These are phyloP conservation scores for Hirtodrosophila trivittata DNA, from an alignment of 2,888 invertebrate genomes.

Conservation along the genomic window DNA sequence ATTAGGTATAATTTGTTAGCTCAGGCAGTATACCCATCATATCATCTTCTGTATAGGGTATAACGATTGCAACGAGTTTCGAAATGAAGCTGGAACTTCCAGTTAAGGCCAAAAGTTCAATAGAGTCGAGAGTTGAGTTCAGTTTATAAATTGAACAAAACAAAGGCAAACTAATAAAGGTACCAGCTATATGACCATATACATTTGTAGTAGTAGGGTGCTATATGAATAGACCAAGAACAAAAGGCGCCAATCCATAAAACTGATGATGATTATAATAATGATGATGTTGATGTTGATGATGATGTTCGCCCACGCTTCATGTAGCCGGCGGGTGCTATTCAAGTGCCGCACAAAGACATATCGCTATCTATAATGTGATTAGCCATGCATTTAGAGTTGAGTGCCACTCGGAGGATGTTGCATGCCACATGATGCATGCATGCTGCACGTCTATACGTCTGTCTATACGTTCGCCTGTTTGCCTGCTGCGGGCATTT, in stretches of 20 bases:
- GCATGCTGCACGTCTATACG: slow-evolving; percentile 3
- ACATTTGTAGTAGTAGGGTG: too few relatives aligned
- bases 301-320: slow-evolving; percentile 50
- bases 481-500: slow-evolving; percentile 57
- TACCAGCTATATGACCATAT: slow-evolving; percentile 27
- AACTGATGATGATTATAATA: slow-evolving; percentile 9
- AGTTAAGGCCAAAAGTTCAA: slow-evolving; percentile 42
- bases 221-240: slow-evolving; percentile 34
- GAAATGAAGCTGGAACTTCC: slow-evolving; percentile 35
- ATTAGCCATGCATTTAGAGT: slow-evolving; percentile 60
- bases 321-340: slow-evolving; percentile 24
- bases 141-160: slow-evolving; percentile 64
- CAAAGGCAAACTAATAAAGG: slow-evolving; percentile 73
- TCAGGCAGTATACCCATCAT: too few relatives aligned
- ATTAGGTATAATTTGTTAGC: too few relatives aligned
- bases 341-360: slow-evolving; percentile 64
- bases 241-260: slow-evolving; percentile 58
- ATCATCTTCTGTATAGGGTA: too few relatives aligned
- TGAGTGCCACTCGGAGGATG: slow-evolving; percentile 51
- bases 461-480: slow-evolving; percentile 15
- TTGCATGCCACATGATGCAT: slow-evolving; percentile 18
- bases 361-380: slow-evolving; percentile 61
- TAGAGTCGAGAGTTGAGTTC: slow-evolving; percentile 53
- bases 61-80: slow-evolving; percentile 35
- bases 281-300: slow-evolving; percentile 15